Evolutionary conservation across 2,888 invertebrate species (phyloP), one percentile per base, ranked within the genome.

Genomic region (Stenurella melanura): DNA sequence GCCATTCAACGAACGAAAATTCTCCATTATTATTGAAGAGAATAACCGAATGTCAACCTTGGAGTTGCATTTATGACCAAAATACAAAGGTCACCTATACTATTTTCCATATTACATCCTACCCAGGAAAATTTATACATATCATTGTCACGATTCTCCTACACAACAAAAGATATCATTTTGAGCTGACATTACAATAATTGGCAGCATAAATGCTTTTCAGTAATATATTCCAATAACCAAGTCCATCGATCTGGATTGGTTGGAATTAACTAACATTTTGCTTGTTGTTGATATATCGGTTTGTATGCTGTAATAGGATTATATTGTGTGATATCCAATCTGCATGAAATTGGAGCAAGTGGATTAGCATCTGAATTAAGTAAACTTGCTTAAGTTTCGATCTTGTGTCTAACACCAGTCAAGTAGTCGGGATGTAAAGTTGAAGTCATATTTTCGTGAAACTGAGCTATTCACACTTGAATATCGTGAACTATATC

Each of bases 271-370:
- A 50, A 50, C 50, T n/a, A 50, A 50, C 50, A 50, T 50, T 50
- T 50, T 50, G 50, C 50, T 50, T 50, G 42, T 10, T 11, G 42
- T 50, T 50, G 50, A 50, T 50, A 50, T 50, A 42, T 42, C 1
- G 50, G 15, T n/a, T 7, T 50, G n/a, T 7, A 50, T n/a, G n/a
- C 15, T 50, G 15, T n/a, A 50, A 50, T 50, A n/a, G n/a, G 50
- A 50, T 50, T 50, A 50, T n/a, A 50, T 50, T 50, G n/a, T n/a
- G 50, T 15, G 50, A n/a, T 50, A n/a, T 15, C n/a, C 6, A 42
- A n/a, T 50, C 50, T n/a, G n/a, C n/a, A 50, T 50, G 50, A 50
- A 50, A 50, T 42, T 50, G 50, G 50, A 50, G n/a, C 6, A n/a
- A 50, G 50, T 50, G 0, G 15, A 50, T 50, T 50, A 50, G 50